Evolutionary conservation across 2,113 vertebrate genomes (phyloP).

Genomic region (Gobius niger): DNA sequence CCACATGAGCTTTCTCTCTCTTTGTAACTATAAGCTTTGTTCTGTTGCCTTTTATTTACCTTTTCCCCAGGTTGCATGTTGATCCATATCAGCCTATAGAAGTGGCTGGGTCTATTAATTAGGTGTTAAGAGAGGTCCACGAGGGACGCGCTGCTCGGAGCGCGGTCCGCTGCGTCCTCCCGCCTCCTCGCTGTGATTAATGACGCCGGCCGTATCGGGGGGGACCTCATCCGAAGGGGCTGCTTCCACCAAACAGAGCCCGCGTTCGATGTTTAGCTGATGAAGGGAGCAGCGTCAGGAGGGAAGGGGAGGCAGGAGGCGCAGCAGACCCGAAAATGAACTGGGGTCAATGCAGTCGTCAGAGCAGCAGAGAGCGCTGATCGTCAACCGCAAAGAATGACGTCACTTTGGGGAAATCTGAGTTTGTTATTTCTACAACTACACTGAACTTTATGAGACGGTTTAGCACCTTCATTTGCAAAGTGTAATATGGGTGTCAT

Average conservation of each 20-base stretch:
- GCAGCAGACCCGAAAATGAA: conserved; percentile 50
- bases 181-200: conserved; percentile 65
- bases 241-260: conserved; percentile 66
- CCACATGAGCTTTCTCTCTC: neutral
- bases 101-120: conserved; percentile 53
- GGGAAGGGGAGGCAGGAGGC: conserved; percentile 22
- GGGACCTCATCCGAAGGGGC: conserved; percentile 66
- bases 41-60: conserved; percentile 39
- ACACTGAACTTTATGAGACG: no score
- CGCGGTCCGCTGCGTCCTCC: conserved; percentile 59
- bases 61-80: conserved; percentile 24
- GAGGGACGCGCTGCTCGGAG: conserved; percentile 48
- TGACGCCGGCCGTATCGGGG: conserved; percentile 63
- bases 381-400: conserved; percentile 5
- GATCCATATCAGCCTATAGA: conserved; percentile 29
- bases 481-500: no score
- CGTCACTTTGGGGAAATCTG: neutral
- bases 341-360: conserved; percentile 8
- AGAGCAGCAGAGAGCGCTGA: conserved; percentile 33
- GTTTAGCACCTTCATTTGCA: no score
- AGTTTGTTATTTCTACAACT: no score
- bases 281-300: conserved; percentile 56
- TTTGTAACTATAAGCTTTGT: conserved; percentile 7
- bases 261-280: conserved; percentile 66
- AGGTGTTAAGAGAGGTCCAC: conserved; percentile 49